phyloP scores from a whole-genome alignment of 2,113 vertebrate species.

The Panurus biarmicus region DNA sequence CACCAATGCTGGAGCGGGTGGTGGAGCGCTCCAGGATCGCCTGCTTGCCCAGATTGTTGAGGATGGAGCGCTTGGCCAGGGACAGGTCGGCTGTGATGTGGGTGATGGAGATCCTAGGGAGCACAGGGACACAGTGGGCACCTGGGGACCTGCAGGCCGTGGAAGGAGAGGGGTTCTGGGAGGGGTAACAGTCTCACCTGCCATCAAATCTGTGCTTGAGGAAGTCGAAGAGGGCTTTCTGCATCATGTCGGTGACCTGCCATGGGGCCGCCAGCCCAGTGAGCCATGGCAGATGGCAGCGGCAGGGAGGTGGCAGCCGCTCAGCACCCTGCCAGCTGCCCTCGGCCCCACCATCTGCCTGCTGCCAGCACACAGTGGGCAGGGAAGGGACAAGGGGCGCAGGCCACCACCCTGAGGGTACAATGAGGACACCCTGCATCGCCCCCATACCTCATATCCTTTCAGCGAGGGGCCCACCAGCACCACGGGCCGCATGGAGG shows the following conservation, averaged over 20 bases:
- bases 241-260: constrained; percentile 98
- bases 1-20: constrained; percentile 91
- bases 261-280: neutral
- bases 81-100: constrained; percentile 93
- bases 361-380: accelerated
- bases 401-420: neutral
- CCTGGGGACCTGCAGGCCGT: accelerated
- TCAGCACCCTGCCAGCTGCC: neutral
- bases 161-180: neutral
- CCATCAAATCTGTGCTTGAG: constrained; percentile 95
- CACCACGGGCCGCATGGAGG: constrained; percentile 95
- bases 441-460: constrained; percentile 85
- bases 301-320: neutral
- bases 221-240: constrained; percentile 97
- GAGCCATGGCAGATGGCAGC: neutral
- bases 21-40: constrained; percentile 95
- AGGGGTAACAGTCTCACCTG: constrained; percentile 70
- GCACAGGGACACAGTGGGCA: neutral
- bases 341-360: neutral
- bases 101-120: constrained; percentile 90
- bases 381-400: neutral
- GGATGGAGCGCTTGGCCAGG: constrained; percentile 92
- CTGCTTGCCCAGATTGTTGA: constrained; percentile 88
- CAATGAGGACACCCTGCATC: accelerated
- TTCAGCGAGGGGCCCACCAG: constrained; percentile 94